A percentile compares a stretch with the other conserved stretches of the same genome.
Evolutionary conservation across 2,113 vertebrate genomes (phyloP).

Genomic region (Vulpes vulpes): DNA sequence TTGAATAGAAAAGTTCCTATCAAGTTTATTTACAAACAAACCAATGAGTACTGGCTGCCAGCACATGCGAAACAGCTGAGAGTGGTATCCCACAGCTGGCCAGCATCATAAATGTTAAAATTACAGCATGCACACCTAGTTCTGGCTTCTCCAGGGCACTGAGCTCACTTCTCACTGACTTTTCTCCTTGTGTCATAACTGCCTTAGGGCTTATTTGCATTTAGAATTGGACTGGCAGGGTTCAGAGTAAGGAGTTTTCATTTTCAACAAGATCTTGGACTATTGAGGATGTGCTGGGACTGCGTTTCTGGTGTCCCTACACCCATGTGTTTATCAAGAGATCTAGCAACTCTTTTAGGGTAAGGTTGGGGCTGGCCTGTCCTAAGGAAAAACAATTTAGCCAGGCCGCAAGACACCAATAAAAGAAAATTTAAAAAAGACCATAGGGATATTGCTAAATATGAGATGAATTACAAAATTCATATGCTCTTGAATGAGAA

Average conservation of each 20-base stretch:
- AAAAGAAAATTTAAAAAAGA: background rate
- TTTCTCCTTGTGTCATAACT: background rate
- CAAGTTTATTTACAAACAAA: background rate
- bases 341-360: background rate
- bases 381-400: background rate
- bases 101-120: fast-evolving
- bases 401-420: background rate
- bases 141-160: background rate
- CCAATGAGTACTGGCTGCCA: background rate
- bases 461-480: background rate
- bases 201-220: background rate
- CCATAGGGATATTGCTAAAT: background rate
- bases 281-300: background rate
- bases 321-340: background rate
- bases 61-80: background rate
- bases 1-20: background rate
- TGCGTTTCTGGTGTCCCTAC: background rate
- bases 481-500: background rate
- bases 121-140: fast-evolving
- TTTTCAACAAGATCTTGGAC: background rate
- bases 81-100: background rate
- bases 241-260: background rate
- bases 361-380: background rate
- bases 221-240: background rate
- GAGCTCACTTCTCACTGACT: fast-evolving